Base-by-base conservation (phyloP, 2,888 invertebrate genomes). In the Aproaerema taeniolella region DNA sequence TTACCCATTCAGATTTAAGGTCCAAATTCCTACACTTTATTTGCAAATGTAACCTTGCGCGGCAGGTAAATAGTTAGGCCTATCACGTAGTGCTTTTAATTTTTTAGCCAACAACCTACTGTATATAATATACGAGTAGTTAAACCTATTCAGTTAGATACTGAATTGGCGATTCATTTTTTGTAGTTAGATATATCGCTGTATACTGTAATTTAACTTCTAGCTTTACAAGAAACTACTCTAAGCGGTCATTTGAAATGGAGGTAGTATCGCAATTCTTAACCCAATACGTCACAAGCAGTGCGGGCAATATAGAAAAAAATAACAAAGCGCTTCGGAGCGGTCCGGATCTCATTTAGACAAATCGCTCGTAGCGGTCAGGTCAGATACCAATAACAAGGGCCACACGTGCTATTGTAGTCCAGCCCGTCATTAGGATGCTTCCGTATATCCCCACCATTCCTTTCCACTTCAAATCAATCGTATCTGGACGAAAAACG, bases 361-460 rank as follows among this genome's bases (percentile, higher is more conserved):
- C 85, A 83, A 85, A 85, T 85, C 82, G 81, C 74, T 80, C 70
- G 79, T 82, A 79, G 82, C 82, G 83, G 83, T 83, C 80, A 82
- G 77, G 79, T 79, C 82, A 78, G 82, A 82, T 79, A 81, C 80
- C 83, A 83, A 83, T 83, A 85, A 83, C 75, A 85, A 83, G 82
- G 77, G 69, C 63, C 72, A 74, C 74, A 71, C 72, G 72, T 81
- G 79, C 81, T 79, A 83, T 85, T 85, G 85, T 85, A 71, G 66
- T 75, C 71, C 62, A 61, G 64, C 72, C 73, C 78, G 74, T 83
- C 85, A 82, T 85, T 83, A 85, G 82, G 73, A 67, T 71, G 77
- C 73, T 82, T 82, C 81, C 83, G 81, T 56, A 61, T 57, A 57
- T 50, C 56, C 61, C 53, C 49, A 41, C 64, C 61, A 55, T 53